phyloP scores from a whole-genome alignment of 2,888 invertebrate genomes.

The Ormyrus rosae region DNA sequence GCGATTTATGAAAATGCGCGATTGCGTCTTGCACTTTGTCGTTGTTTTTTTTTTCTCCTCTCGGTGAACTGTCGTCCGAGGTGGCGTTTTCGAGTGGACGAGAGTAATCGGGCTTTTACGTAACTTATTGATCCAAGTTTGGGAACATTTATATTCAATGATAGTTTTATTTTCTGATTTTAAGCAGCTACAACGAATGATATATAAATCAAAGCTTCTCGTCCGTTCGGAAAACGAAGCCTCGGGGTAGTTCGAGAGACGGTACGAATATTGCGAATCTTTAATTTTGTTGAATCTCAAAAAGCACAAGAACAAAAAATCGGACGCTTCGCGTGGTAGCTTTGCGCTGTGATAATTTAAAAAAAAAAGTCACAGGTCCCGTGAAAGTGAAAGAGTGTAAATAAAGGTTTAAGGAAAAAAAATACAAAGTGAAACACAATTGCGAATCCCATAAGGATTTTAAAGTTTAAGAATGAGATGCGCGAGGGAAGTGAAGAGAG shows the following conservation, averaged over 20 bases:
- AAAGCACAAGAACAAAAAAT: conserved; percentile 5
- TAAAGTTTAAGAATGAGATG: neutral
- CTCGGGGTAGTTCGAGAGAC: neutral
- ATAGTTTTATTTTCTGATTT: neutral
- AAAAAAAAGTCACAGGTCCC: conserved; percentile 1
- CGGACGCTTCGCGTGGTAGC: conserved; percentile 6
- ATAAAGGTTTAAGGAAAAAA: conserved; percentile 15
- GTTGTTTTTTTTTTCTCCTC: neutral
- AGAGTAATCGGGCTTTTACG: neutral
- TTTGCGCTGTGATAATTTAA: conserved; percentile 12
- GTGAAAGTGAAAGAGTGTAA: conserved; percentile 2
- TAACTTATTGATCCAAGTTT: too few species aligned
- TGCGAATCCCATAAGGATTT: conserved; percentile 22
- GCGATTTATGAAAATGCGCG: neutral
- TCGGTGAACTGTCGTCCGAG: neutral
- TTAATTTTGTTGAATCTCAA: neutral
- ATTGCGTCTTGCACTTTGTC: neutral
- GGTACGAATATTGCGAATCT: neutral
- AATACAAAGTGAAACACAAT: conserved; percentile 2
- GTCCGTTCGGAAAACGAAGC: conserved; percentile 17
- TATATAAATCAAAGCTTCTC: neutral
- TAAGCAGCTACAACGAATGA: too few species aligned
- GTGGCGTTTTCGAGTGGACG: conserved; percentile 29
- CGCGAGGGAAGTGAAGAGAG: neutral
- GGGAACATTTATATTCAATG: neutral